Evolutionary conservation across 2,113 vertebrate genomes (phyloP).

Genomic region (Thalassarche chlororhynchos): DNA sequence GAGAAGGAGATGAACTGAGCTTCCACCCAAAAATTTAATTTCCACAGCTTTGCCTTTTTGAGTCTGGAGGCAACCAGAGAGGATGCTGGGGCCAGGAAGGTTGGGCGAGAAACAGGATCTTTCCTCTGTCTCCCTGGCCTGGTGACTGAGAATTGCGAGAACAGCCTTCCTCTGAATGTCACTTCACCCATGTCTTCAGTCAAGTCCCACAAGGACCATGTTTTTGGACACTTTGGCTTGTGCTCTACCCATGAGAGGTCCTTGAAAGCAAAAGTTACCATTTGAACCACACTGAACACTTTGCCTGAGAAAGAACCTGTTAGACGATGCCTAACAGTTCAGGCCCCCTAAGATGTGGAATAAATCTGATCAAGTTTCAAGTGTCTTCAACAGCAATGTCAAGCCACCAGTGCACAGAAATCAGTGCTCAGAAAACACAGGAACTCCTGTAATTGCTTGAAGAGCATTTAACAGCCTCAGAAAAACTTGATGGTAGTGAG

Average conservation of each 20-base stretch:
- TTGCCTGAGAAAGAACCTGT: neutral
- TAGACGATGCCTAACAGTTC: neutral
- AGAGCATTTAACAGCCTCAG: neutral
- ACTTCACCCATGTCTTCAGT: accelerated
- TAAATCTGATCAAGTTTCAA: neutral
- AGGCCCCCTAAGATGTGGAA: neutral
- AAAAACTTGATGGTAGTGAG: accelerated
- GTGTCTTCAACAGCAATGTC: neutral
- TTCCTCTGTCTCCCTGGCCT: no score
- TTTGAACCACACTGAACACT: neutral
- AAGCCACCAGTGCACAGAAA: neutral
- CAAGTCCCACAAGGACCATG: neutral
- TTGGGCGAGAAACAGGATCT: accelerated
- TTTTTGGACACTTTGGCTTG: neutral
- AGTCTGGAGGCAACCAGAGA: neutral
- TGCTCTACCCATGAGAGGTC: neutral
- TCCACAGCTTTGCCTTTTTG: neutral
- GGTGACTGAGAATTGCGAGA: accelerated
- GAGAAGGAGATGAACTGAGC: neutral
- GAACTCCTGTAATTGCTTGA: neutral
- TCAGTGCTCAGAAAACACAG: neutral
- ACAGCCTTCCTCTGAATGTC: neutral
- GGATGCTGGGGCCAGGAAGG: neutral
- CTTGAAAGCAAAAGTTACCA: neutral
- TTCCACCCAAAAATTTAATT: neutral